Conservation (phyloP, 2,113 vertebrate species). For the Chamaea fasciata region DNA sequence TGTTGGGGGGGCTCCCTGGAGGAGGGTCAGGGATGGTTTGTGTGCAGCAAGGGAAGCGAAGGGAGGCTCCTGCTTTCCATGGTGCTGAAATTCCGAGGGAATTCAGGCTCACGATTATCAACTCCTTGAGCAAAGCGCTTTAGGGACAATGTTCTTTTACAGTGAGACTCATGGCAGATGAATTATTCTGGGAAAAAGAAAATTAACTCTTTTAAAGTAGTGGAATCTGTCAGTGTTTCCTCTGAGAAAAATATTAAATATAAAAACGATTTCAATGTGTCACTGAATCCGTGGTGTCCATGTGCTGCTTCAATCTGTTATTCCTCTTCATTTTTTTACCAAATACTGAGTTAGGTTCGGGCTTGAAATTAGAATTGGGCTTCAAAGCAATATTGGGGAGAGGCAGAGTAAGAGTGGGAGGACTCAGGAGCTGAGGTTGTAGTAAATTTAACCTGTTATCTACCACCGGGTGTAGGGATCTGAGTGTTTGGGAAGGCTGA, state of each 20-base stretch:
- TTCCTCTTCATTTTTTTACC: neutral
- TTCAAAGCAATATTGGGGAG: neutral
- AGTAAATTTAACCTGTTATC: neutral
- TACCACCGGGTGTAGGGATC: neutral
- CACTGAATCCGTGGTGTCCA: neutral
- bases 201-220: neutral
- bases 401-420: neutral
- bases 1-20: too few relatives aligned
- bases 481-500: neutral
- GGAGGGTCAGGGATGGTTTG: neutral
- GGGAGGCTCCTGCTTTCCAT: neutral
- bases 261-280: neutral
- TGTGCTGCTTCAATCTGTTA: neutral
- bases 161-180: neutral
- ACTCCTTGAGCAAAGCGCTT: neutral
- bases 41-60: neutral
- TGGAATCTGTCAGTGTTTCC: neutral
- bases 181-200: neutral
- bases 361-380: neutral
- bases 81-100: neutral
- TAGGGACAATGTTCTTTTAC: accelerated
- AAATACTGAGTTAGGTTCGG: neutral
- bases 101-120: neutral
- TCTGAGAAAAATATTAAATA: neutral
- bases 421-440: neutral